Evolutionary conservation across 1,140 invertebrate genomes (phyloP).

Genomic region (Maconellicoccus hirsutus): DNA sequence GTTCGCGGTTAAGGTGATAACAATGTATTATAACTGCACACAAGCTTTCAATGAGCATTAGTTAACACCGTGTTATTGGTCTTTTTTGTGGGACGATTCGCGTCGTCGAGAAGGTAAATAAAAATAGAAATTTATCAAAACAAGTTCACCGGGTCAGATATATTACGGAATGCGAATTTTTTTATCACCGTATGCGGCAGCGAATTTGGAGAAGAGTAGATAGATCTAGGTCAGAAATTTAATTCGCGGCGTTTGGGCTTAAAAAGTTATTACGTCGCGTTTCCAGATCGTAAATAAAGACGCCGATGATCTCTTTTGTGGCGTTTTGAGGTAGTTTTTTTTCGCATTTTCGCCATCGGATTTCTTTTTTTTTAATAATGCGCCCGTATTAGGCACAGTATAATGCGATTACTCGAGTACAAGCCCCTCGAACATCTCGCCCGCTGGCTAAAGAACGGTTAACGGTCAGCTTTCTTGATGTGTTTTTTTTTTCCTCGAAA

Average conservation of each 20-base stretch:
- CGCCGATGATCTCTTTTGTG: background rate
- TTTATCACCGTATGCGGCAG: background rate
- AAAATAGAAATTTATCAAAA: conserved; percentile 10
- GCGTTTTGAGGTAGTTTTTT: background rate
- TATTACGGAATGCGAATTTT: background rate
- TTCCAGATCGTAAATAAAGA: background rate
- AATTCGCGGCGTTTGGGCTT: background rate
- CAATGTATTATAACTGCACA: background rate
- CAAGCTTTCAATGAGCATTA: background rate
- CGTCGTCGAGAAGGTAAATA: background rate
- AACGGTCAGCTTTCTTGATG: background rate
- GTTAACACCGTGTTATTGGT: background rate
- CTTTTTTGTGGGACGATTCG: background rate
- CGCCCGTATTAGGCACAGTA: background rate
- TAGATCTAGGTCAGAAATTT: background rate
- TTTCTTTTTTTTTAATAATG: conserved; percentile 1
- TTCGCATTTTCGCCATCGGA: background rate
- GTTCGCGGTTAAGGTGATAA: conserved; percentile 7
- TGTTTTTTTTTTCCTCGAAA: background rate
- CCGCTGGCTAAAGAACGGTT: conserved; percentile 1
- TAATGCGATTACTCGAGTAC: background rate
- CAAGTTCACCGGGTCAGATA: conserved; percentile 1
- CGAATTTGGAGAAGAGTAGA: background rate
- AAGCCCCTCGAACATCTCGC: background rate
- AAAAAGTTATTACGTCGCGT: too few relatives aligned